These are phyloP conservation scores for Acropternis orthonyx DNA, from an alignment of 2,797 vertebrate genomes.

Conservation along the genomic window DNA sequence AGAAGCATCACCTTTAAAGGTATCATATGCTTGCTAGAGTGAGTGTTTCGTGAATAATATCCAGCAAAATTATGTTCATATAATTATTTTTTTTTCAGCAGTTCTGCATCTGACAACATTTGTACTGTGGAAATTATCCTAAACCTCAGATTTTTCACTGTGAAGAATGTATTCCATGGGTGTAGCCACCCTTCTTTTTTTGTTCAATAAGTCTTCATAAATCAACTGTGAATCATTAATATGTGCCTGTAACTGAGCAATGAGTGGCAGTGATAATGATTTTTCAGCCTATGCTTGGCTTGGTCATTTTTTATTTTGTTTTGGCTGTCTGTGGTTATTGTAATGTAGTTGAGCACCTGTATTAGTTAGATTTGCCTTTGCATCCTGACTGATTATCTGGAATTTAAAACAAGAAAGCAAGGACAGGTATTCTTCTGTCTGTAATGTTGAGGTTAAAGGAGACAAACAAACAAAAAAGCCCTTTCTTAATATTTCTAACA, in stretches of 20 bases:
- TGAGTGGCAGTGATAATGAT: not conserved
- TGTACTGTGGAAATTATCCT: not conserved
- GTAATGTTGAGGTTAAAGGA: not conserved
- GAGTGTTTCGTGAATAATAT: not conserved
- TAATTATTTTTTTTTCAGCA: conserved; percentile 36
- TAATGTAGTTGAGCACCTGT: not conserved
- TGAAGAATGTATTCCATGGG: not conserved
- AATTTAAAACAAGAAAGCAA: not conserved
- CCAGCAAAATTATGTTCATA: not conserved
- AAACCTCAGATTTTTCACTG: not conserved
- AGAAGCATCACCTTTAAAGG: conserved; percentile 9
- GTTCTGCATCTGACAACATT: not conserved
- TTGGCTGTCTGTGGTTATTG: not conserved
- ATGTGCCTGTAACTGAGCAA: not conserved
- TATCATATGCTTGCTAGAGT: not conserved
- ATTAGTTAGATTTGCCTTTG: not conserved
- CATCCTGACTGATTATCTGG: not conserved
- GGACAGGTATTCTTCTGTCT: not conserved
- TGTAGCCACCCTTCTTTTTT: not conserved
- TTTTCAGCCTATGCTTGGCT: not conserved
- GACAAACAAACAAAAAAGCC: not conserved
- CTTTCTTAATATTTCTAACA: not conserved
- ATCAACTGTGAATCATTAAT: not conserved
- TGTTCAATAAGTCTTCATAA: not conserved
- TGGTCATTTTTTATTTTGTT: not conserved